Evolutionary conservation across 2,797 vertebrate genomes (phyloP).

Genomic region (Anguilla marmorata): DNA sequence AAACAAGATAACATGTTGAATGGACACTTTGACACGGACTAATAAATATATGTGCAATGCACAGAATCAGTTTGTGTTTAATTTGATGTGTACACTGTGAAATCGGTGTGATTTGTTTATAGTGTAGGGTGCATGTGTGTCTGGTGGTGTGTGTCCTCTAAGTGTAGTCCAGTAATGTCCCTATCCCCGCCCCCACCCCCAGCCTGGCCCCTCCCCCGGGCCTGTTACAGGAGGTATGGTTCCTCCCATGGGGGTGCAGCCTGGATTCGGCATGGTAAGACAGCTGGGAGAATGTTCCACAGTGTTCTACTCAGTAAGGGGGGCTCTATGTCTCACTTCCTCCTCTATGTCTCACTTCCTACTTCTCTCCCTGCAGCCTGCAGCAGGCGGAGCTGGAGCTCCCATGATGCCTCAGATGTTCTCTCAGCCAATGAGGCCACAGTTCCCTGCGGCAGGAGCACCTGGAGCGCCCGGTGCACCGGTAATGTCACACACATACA

Average conservation of each 20-base stretch:
- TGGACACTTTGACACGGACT: neutral
- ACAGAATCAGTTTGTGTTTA: neutral
- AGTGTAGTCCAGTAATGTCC: constrained; percentile 61
- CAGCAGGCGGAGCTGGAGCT: constrained; percentile 77
- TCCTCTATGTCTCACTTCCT: constrained; percentile 17
- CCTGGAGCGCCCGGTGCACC: constrained; percentile 80
- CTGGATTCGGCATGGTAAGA: constrained; percentile 92
- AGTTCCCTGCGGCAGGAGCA: constrained; percentile 76
- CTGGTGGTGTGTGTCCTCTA: neutral
- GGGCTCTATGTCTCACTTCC: constrained; percentile 20
- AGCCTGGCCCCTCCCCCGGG: constrained; percentile 67
- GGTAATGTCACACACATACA: constrained; percentile 63
- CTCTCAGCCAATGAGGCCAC: constrained; percentile 84
- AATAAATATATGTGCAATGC: neutral
- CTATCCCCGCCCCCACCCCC: constrained; percentile 60
- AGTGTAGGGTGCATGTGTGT: neutral
- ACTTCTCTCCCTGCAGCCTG: constrained; percentile 70
- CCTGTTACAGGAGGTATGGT: constrained; percentile 43
- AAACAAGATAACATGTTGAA: neutral
- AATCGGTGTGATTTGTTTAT: neutral
- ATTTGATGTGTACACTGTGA: neutral
- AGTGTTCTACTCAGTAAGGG: constrained; percentile 40
- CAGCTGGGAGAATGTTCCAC: constrained; percentile 3
- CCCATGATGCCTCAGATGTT: constrained; percentile 91
- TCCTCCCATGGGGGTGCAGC: constrained; percentile 78